Percentiles rank a stretch among this genome's conserved stretches.
Evolutionary conservation across 2,888 invertebrate species (phyloP).

Genomic region (Gymnoscelis rufifasciata): DNA sequence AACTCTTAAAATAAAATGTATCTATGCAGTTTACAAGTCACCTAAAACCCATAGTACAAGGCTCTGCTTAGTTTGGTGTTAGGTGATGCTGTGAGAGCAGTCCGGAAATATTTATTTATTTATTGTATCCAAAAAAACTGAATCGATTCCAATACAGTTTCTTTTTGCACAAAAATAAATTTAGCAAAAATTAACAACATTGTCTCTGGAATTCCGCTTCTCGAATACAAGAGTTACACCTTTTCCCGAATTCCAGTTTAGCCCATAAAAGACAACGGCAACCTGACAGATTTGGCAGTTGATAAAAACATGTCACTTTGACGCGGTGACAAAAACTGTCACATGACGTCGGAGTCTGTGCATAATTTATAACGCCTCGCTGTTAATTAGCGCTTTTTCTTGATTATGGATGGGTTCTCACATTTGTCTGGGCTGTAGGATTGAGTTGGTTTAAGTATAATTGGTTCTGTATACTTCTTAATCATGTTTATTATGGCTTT

Average conservation of each 20-base stretch:
- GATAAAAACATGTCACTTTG: slow-evolving; percentile 8
- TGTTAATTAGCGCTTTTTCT: slow-evolving; percentile 7
- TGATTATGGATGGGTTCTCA: slow-evolving; percentile 4
- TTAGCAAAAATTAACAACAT: not conserved
- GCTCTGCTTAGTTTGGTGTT: no score
- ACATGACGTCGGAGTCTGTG: not conserved
- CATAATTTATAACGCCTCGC: slow-evolving; percentile 3
- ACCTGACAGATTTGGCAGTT: slow-evolving; percentile 4
- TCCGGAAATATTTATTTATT: no score
- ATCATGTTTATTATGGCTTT: no score
- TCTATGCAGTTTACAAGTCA: no score
- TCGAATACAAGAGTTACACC: not conserved
- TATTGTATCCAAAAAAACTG: no score
- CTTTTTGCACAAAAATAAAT: no score
- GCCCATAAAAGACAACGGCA: not conserved
- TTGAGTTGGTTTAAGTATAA: not conserved
- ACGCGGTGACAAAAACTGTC: not conserved
- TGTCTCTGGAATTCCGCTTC: not conserved
- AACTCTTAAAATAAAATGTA: no score
- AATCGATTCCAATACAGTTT: no score
- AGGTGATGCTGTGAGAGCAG: no score
- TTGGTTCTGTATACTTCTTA: slow-evolving; percentile 9
- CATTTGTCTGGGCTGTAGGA: not conserved
- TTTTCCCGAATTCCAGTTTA: not conserved
- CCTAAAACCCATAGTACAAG: no score